phyloP scores from a whole-genome alignment of 2,888 invertebrate species.

The Drosophila anceps region DNA sequence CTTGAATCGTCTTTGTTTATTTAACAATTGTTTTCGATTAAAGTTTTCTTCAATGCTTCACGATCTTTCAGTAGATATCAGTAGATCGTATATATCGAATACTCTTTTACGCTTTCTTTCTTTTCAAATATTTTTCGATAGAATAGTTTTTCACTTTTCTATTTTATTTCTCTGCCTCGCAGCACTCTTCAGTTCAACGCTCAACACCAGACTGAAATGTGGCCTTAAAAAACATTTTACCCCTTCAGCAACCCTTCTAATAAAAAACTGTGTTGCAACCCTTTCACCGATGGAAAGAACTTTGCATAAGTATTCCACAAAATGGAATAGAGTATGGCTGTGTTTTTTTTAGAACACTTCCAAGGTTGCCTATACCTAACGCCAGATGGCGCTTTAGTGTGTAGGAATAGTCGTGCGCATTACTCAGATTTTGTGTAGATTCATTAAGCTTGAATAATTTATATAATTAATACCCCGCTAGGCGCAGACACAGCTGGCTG shows the following conservation, averaged over 20 bases:
- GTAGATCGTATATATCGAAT: neutral
- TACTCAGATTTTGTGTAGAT: conserved; percentile 51
- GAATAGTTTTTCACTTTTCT: neutral
- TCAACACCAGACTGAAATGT: conserved; percentile 37
- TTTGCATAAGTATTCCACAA: conserved; percentile 58
- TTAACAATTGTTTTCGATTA: neutral
- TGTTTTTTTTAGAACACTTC: conserved; percentile 74
- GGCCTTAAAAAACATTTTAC: conserved; percentile 31
- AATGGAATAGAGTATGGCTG: neutral
- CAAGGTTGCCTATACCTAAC: conserved; percentile 23
- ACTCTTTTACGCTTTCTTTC: neutral
- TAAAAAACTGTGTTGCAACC: conserved; percentile 64
- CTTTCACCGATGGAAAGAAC: conserved; percentile 50
- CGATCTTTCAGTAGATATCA: neutral
- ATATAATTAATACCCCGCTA: conserved; percentile 77
- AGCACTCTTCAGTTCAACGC: conserved; percentile 9
- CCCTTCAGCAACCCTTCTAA: conserved; percentile 58
- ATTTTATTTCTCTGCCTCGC: neutral
- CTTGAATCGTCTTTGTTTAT: neutral
- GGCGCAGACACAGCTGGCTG: conserved; percentile 42
- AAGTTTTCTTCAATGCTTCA: neutral
- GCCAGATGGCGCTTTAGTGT: conserved; percentile 64
- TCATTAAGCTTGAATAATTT: conserved; percentile 75
- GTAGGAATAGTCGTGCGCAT: conserved; percentile 15
- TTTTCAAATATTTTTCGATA: neutral